Evolutionary conservation across 2,888 invertebrate genomes (phyloP).

Genomic region (Penaeus monodon): DNA sequence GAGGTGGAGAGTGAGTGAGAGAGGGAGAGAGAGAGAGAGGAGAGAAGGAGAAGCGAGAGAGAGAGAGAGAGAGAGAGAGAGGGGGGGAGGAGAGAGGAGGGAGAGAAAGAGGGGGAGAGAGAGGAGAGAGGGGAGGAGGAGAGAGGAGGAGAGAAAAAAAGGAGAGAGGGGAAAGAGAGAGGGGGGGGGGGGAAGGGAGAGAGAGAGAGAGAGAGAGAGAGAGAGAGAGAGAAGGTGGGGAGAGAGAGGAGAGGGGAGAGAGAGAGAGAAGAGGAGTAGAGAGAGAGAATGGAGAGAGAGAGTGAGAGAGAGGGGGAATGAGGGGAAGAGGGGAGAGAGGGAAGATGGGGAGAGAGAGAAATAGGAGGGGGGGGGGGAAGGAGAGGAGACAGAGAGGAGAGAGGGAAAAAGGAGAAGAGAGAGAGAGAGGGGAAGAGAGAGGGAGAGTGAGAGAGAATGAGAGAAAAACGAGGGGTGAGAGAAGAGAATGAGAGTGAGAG

Average conservation of each 20-base stretch:
- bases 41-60: not conserved
- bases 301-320: not conserved
- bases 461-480: too few species aligned
- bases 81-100: not conserved
- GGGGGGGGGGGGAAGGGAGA: not conserved
- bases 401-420: too few species aligned
- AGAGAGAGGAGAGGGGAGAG: not conserved
- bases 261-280: not conserved
- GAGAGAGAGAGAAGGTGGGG: not conserved
- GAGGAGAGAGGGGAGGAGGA: not conserved
- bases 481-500: too few species aligned
- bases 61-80: not conserved
- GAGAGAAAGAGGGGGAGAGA: too few species aligned
- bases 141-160: not conserved
- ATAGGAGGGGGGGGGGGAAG: not conserved
- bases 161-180: not conserved
- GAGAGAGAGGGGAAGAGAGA: not conserved
- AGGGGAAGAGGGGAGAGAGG: not conserved
- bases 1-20: not conserved
- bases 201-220: slow-evolving; percentile 15
- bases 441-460: not conserved
- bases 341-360: not conserved
- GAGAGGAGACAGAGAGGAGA: not conserved
- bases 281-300: too few species aligned
- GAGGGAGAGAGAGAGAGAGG: not conserved